Evolutionary conservation across 2,797 vertebrate species (phyloP).

Genomic region (Scarus forsteni): DNA sequence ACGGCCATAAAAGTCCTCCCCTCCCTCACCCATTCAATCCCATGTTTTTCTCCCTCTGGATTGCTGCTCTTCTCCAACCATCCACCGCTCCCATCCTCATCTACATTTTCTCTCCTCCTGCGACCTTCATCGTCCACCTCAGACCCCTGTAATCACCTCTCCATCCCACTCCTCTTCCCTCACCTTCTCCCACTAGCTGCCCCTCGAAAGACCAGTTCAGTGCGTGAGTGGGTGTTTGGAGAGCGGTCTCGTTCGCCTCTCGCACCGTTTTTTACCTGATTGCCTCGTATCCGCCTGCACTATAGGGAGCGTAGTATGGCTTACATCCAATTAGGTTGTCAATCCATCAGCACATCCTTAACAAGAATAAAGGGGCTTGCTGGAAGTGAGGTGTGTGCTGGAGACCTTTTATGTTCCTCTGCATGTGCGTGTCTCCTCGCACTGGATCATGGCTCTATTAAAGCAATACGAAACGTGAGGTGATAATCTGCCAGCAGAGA

Average conservation of each 20-base stretch:
- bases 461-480: slow-evolving; percentile 61
- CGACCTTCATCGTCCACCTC: slow-evolving; percentile 33
- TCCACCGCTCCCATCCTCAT: slow-evolving; percentile 31
- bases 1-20: slow-evolving; percentile 1
- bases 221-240: slow-evolving; percentile 52
- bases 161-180: slow-evolving; percentile 52
- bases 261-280: slow-evolving; percentile 54
- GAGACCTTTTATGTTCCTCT: slow-evolving; percentile 19
- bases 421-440: slow-evolving; percentile 5
- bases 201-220: slow-evolving; percentile 42
- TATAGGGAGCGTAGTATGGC: slow-evolving; percentile 37
- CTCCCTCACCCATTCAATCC: not conserved
- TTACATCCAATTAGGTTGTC: slow-evolving; percentile 65
- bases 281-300: slow-evolving; percentile 46
- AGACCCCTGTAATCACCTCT: slow-evolving; percentile 44
- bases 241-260: slow-evolving; percentile 40
- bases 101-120: slow-evolving; percentile 44
- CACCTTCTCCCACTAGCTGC: slow-evolving; percentile 32
- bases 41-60: not conserved
- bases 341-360: slow-evolving; percentile 50
- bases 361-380: slow-evolving; percentile 5
- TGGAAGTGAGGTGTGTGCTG: not conserved
- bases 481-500: slow-evolving; percentile 59
- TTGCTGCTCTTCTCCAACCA: slow-evolving; percentile 25
- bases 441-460: slow-evolving; percentile 63